Conservation (phyloP, 1,140 invertebrate species). For the Antheraea pernyi region DNA sequence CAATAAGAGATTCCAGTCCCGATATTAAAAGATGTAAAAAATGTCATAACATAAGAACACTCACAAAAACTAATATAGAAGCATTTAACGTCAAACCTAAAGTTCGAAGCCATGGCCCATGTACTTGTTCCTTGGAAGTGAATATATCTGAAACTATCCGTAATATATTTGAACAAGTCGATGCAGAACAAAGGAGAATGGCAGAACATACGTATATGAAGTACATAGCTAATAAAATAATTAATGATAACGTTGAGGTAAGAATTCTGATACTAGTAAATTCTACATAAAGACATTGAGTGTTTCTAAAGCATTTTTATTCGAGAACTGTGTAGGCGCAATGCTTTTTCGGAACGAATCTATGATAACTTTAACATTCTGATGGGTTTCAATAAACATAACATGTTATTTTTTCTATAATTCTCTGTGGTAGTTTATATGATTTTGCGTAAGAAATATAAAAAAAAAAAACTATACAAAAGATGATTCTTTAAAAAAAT, state of each 20-base stretch:
- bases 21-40: constrained; percentile 44
- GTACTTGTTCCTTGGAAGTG: constrained; percentile 61
- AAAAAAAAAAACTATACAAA: too few species aligned
- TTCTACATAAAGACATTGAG: too few species aligned
- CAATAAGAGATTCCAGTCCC: constrained; percentile 33
- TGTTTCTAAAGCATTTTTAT: too few species aligned
- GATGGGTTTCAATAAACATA: too few species aligned
- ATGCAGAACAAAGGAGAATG: constrained; percentile 57
- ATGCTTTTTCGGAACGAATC: too few species aligned
- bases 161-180: constrained; percentile 70
- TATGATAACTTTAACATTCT: too few species aligned
- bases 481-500: too few species aligned
- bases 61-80: constrained; percentile 63
- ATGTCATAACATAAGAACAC: constrained; percentile 41
- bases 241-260: constrained; percentile 54
- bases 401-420: too few species aligned
- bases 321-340: too few species aligned
- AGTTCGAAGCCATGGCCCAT: constrained; percentile 43
- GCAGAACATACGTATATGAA: constrained; percentile 63
- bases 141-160: constrained; percentile 67
- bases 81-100: constrained; percentile 62
- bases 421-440: too few species aligned
- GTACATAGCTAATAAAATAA: constrained; percentile 63
- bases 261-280: background rate
- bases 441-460: too few species aligned